Percentiles rank a stretch among this genome's conserved stretches.
These are phyloP conservation scores for Mythimna loreyi DNA, from an alignment of 2,888 invertebrate genomes.

Conservation along the genomic window DNA sequence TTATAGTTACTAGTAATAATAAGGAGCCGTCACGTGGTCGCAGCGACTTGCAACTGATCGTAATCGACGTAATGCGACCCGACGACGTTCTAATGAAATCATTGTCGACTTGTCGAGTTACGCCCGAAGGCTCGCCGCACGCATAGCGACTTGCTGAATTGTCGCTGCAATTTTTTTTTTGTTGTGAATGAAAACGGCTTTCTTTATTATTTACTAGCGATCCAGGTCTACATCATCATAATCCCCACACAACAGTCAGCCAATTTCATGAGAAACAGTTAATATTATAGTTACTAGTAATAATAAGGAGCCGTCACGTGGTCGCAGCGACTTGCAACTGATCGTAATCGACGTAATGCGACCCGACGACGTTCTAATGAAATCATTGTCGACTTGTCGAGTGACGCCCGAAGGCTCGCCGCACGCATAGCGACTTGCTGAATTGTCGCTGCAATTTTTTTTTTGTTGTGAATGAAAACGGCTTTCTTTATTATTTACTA, in stretches of 20 bases:
- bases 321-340: slow-evolving; percentile 44
- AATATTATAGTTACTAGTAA: slow-evolving; percentile 13
- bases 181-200: slow-evolving; percentile 9
- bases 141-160: slow-evolving; percentile 31
- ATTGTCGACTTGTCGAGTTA: slow-evolving; percentile 65
- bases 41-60: slow-evolving; percentile 51
- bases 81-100: slow-evolving; percentile 60
- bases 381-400: slow-evolving; percentile 67
- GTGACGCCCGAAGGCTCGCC: slow-evolving; percentile 52
- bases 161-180: background rate
- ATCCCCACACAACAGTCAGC: slow-evolving; percentile 6
- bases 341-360: slow-evolving; percentile 61
- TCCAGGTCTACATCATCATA: no score
- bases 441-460: slow-evolving; percentile 10
- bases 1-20: slow-evolving; percentile 23
- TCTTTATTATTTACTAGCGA: no score
- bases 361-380: slow-evolving; percentile 58
- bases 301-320: slow-evolving; percentile 38
- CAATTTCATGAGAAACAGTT: slow-evolving; percentile 27
- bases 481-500: no score
- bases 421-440: slow-evolving; percentile 31
- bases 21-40: slow-evolving; percentile 36
- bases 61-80: slow-evolving; percentile 61
- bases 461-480: slow-evolving; percentile 14
- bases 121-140: slow-evolving; percentile 48